Percentiles rank a stretch among this genome's conserved stretches.
These are phyloP conservation scores for Sarcophilus harrisii DNA, from an alignment of 2,797 vertebrate genomes.

Conservation along the genomic window DNA sequence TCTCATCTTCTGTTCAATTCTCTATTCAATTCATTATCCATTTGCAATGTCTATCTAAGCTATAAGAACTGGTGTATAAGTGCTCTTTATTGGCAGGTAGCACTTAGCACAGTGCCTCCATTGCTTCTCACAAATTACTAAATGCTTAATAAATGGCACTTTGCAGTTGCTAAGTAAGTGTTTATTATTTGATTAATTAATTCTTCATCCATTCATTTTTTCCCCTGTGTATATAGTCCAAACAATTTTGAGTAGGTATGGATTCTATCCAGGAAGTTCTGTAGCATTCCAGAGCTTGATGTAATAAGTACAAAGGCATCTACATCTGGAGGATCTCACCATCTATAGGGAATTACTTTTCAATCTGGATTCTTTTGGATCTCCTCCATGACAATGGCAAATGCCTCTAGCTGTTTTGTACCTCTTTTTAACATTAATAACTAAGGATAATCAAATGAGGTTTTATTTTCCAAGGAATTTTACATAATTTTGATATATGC, in stretches of 20 bases:
- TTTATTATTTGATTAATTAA: background rate
- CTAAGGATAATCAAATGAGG: background rate
- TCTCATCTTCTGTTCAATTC: background rate
- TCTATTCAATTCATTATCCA: background rate
- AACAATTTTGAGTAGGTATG: background rate
- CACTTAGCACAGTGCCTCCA: background rate
- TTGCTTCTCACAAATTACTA: background rate
- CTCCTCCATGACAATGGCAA: background rate
- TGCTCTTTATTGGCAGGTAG: background rate
- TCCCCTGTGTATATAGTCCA: background rate
- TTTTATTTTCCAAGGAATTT: background rate
- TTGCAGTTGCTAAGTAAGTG: background rate
- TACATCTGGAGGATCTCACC: background rate
- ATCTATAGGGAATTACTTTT: background rate
- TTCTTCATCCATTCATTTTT: background rate
- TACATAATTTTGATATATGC: background rate
- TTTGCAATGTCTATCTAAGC: background rate
- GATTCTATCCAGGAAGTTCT: background rate
- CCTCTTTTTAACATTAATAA: background rate
- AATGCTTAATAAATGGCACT: background rate
- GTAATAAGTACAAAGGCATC: background rate
- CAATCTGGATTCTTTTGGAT: background rate
- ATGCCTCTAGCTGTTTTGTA: background rate
- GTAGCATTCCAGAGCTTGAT: background rate
- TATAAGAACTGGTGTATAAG: background rate